Base-by-base conservation (phyloP, 2,113 vertebrate species). In the Apodemus speciosus region DNA sequence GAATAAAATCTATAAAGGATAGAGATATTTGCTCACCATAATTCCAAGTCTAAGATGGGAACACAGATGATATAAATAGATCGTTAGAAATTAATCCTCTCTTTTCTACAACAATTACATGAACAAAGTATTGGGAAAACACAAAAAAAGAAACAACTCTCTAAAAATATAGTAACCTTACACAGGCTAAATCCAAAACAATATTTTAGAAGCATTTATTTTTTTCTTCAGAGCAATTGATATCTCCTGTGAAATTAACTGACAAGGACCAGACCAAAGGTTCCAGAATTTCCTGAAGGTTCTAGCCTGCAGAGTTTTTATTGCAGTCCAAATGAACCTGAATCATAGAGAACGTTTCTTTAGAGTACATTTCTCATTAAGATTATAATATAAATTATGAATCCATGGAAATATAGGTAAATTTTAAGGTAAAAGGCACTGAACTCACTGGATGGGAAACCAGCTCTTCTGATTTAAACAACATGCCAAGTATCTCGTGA, bases 141-240 rank as follows among this genome's bases (percentile, higher is more conserved):
- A 90, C 8, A 94, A 43, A 93, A 66, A 94, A 95, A 95, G 71
- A 35, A 92, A 62, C 72, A 93, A 75, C 58, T 84, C 38, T 73
- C 38, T 69, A 96, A 92, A 92, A 83, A 84, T 91, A 95, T 46
- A 66, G 27, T 94, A 95, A 94, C 96, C 81, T 90, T 90, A 94
- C 51, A 58, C 23, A 88, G 75, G 32, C 21, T 88, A 79, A 95
- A 93, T 96, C 93, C 94, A 88, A 53, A 93, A 27, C 53, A 93
- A 93, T 35, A 96, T 95, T 96, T 96, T 73, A 66, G 91, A 85
- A 72, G 83, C 27, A 84, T 8, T 21, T 7, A 16, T 86, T 90
- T 94, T 89, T 94, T 69, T 53, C 20, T 51, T 30, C 30, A 89
- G 62, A 86, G 35, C 16, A 94, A 51, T 25, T 66, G 90, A 79